A percentile compares a stretch with the other conserved stretches of the same genome.
phyloP scores from a whole-genome alignment of 2,113 vertebrate genomes.

The Alligator sinensis region DNA sequence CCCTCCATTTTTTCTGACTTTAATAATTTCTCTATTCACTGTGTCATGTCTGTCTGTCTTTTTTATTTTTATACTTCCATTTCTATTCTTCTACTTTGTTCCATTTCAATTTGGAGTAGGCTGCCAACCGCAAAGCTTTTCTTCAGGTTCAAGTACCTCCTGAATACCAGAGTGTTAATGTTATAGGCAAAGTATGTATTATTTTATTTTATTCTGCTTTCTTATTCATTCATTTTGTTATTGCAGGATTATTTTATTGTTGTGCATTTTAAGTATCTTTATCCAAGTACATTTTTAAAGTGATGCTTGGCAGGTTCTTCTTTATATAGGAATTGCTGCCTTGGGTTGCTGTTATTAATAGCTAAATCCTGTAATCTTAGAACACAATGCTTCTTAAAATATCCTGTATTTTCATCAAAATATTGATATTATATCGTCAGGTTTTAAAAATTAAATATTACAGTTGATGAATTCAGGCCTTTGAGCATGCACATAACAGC shows the following conservation, averaged over 20 bases:
- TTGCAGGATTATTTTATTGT: neutral
- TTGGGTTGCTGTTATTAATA: neutral
- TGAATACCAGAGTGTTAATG: conserved; percentile 86
- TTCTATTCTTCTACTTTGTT: conserved; percentile 48
- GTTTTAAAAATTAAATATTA: neutral
- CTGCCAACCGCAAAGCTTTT: conserved; percentile 78
- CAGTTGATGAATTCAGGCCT: neutral
- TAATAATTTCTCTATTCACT: conserved; percentile 50
- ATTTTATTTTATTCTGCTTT: conserved; percentile 32
- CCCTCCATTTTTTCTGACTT: conserved; percentile 51
- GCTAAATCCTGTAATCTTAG: accelerated
- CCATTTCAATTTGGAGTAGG: conserved; percentile 78
- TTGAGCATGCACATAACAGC: neutral
- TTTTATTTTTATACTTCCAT: conserved; percentile 1
- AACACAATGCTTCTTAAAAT: neutral
- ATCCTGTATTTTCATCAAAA: neutral
- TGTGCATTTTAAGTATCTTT: neutral
- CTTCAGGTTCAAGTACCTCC: conserved; percentile 85
- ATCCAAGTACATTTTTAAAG: neutral
- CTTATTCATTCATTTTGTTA: neutral
- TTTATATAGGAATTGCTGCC: neutral
- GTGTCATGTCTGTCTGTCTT: conserved; percentile 48
- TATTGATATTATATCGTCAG: neutral
- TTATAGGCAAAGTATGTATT: conserved; percentile 88
- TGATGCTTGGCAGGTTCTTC: neutral